A percentile compares a stretch with the other conserved stretches of the same genome.
These are phyloP conservation scores for Lithophane semibrunnea DNA, from an alignment of 2,888 invertebrate genomes.

Conservation along the genomic window DNA sequence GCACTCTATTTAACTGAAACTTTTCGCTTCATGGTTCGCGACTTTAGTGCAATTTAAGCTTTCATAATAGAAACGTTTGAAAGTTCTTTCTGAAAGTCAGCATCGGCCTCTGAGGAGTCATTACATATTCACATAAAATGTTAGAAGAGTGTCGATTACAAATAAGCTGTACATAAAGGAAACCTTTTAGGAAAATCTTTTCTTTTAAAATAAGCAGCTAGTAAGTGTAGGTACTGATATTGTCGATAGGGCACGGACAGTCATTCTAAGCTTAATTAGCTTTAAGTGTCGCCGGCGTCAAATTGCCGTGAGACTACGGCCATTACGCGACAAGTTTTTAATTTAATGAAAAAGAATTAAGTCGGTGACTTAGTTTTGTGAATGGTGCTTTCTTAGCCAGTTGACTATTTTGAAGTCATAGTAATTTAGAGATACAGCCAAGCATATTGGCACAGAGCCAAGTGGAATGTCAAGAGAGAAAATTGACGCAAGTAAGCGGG, in stretches of 20 bases:
- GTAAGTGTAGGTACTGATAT: slow-evolving; percentile 18
- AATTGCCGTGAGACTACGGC: slow-evolving; percentile 46
- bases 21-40: slow-evolving; percentile 79
- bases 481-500: slow-evolving; percentile 62
- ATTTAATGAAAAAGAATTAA: slow-evolving; percentile 32
- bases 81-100: slow-evolving; percentile 58
- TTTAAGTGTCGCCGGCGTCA: slow-evolving; percentile 34
- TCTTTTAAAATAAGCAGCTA: slow-evolving; percentile 33
- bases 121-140: slow-evolving; percentile 55
- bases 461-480: slow-evolving; percentile 63
- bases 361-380: slow-evolving; percentile 24
- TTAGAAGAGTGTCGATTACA: slow-evolving; percentile 34
- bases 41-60: slow-evolving; percentile 80
- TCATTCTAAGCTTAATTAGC: slow-evolving; percentile 55
- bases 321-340: slow-evolving; percentile 52
- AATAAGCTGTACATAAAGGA: slow-evolving; percentile 22
- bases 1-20: slow-evolving; percentile 74
- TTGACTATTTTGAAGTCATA: slow-evolving; percentile 50
- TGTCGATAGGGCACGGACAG: slow-evolving; percentile 17
- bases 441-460: slow-evolving; percentile 60
- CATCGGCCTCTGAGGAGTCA: slow-evolving; percentile 51
- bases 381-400: slow-evolving; percentile 34
- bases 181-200: slow-evolving; percentile 18
- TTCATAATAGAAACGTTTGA: slow-evolving; percentile 75
- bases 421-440: slow-evolving; percentile 52